These are phyloP conservation scores for Clarias macrocephalus DNA, from an alignment of 2,113 vertebrate genomes.

Conservation along the genomic window DNA sequence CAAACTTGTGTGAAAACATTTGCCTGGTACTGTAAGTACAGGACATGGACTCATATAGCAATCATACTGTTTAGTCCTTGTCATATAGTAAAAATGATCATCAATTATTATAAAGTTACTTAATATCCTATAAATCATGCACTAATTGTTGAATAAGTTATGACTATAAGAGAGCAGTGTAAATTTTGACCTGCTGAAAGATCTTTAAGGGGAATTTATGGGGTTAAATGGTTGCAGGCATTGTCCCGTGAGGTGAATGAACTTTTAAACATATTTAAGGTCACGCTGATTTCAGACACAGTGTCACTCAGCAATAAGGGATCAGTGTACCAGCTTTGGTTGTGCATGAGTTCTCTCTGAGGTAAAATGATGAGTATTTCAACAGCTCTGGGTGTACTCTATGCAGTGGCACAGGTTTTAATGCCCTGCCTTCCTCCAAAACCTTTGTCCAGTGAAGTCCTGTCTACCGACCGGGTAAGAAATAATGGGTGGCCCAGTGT, in stretches of 20 bases:
- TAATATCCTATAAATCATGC: not conserved
- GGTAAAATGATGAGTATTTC: slow-evolving; percentile 15
- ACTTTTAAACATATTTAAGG: slow-evolving; percentile 30
- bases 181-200: not conserved
- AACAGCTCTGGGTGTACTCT: not conserved
- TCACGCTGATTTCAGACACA: not conserved
- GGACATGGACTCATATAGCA: too few relatives aligned
- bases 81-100: not conserved
- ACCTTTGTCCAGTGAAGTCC: slow-evolving; percentile 32
- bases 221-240: not conserved
- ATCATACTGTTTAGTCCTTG: not conserved
- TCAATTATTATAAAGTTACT: not conserved
- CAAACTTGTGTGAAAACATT: too few relatives aligned
- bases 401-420: slow-evolving; percentile 23
- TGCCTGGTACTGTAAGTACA: too few relatives aligned
- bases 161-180: not conserved
- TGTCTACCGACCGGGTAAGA: slow-evolving; percentile 42
- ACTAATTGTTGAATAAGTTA: not conserved
- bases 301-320: not conserved
- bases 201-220: not conserved
- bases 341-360: not conserved
- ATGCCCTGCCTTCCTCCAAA: slow-evolving; percentile 44
- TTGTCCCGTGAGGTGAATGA: slow-evolving; percentile 15
- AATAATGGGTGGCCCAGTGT: not conserved
- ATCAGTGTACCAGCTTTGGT: not conserved